A percentile compares a stretch with the other conserved stretches of the same genome.
phyloP scores from a whole-genome alignment of 1,140 invertebrate species.

The Zaprionus tsacasi region DNA sequence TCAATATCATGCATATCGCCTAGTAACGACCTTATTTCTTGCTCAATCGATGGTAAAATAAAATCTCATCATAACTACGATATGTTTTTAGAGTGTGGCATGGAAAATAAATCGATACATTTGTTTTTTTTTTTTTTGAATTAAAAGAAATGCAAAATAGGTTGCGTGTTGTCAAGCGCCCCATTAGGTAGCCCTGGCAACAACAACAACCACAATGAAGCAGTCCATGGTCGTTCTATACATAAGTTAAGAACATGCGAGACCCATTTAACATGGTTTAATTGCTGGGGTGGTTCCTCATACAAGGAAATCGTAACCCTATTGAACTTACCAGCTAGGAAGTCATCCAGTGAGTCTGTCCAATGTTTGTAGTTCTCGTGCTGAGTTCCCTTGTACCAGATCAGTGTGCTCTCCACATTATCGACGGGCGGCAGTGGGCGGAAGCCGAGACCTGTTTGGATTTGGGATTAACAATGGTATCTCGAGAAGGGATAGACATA shows the following conservation, averaged over 20 bases:
- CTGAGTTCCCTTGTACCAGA: constrained; percentile 94
- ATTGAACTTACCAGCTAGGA: constrained; percentile 89
- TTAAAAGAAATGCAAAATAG: constrained; percentile 40
- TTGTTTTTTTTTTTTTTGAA: constrained; percentile 43
- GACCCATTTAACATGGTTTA: constrained; percentile 1
- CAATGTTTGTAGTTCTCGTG: constrained; percentile 91
- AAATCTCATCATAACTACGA: constrained; percentile 24
- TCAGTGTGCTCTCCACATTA: constrained; percentile 95
- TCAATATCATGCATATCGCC: constrained; percentile 25
- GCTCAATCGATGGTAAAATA: not conserved
- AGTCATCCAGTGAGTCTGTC: constrained; percentile 89
- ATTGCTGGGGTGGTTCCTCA: not conserved
- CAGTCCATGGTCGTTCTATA: constrained; percentile 24
- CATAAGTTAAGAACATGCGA: constrained; percentile 28
- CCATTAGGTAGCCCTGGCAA: constrained; percentile 35
- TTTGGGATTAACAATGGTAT: not conserved
- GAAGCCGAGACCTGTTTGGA: constrained; percentile 93
- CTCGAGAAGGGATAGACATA: not conserved
- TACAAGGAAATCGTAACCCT: not conserved
- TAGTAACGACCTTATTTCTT: constrained; percentile 35
- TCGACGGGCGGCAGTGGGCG: constrained; percentile 92
- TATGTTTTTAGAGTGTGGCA: constrained; percentile 4
- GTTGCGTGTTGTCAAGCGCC: constrained; percentile 43
- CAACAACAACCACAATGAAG: constrained; percentile 15
- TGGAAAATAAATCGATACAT: constrained; percentile 42